A percentile compares a stretch with the other conserved stretches of the same genome.
These are phyloP conservation scores for Champsocephalus gunnari DNA, from an alignment of 2,797 vertebrate genomes.

Conservation along the genomic window DNA sequence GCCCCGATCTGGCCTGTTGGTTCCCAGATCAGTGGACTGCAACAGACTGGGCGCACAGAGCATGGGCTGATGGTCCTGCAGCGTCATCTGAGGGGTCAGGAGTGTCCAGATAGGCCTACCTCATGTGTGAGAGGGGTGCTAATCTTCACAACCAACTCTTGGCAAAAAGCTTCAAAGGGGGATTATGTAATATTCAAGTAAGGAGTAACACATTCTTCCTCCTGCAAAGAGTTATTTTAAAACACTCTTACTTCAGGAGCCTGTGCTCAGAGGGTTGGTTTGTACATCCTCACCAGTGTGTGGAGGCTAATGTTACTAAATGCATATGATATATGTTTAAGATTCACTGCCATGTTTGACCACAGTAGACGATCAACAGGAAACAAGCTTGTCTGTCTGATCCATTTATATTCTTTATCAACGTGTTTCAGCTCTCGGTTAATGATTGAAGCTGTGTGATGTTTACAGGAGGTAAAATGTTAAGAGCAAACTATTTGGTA, in stretches of 20 bases:
- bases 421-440: no score
- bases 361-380: no score
- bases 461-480: no score
- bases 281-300: neutral
- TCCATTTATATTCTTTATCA: no score
- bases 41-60: constrained; percentile 46
- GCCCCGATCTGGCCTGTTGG: constrained; percentile 75
- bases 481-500: no score
- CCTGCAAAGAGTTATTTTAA: neutral
- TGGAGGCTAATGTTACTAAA: no score
- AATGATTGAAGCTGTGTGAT: no score
- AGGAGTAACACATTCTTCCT: neutral
- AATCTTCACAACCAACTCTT: neutral
- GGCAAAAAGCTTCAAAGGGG: neutral
- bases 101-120: neutral
- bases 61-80: constrained; percentile 23
- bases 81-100: constrained; percentile 15
- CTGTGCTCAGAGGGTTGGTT: neutral
- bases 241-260: neutral
- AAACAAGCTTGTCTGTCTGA: no score
- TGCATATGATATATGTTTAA: no score
- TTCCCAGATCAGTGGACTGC: constrained; percentile 70
- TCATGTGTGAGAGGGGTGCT: neutral
- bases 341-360: no score
- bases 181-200: neutral